Evolutionary conservation across 2,888 invertebrate genomes (phyloP).

Genomic region (Sphaerophoria taeniata): DNA sequence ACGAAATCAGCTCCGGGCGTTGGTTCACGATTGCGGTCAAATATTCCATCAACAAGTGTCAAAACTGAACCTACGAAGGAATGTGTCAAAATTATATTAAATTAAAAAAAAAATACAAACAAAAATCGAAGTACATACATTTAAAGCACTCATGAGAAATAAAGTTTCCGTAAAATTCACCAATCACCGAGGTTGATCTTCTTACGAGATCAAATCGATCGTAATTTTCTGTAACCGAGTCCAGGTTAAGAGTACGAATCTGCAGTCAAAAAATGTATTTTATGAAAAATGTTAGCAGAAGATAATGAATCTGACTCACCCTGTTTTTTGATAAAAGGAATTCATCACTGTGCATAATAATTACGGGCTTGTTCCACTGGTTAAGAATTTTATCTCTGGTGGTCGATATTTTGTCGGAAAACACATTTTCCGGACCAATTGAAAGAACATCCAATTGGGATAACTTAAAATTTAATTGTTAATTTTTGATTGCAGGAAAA

Average conservation of each 20-base stretch:
- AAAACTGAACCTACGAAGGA: conserved; percentile 18
- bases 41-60: conserved; percentile 44
- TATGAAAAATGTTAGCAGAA: too few species aligned
- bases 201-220: conserved; percentile 12
- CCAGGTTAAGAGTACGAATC: conserved; percentile 32
- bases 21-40: conserved; percentile 55
- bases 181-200: conserved; percentile 13
- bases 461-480: conserved; percentile 12
- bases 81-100: not conserved
- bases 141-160: conserved; percentile 31
- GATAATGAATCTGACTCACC: not conserved
- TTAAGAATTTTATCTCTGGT: not conserved
- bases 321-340: conserved; percentile 15
- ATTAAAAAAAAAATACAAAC: not conserved
- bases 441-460: conserved; percentile 46
- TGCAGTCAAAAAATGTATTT: not conserved
- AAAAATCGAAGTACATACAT: conserved; percentile 4
- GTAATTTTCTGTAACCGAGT: not conserved
- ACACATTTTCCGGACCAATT: not conserved
- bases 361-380: conserved; percentile 17
- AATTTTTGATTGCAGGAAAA: not conserved
- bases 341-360: conserved; percentile 38
- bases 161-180: conserved; percentile 56
- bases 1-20: conserved; percentile 42
- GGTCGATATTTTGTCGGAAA: not conserved